A percentile compares a stretch with the other conserved stretches of the same genome.
phyloP scores from a whole-genome alignment of 1,140 invertebrate genomes.

The Reticulitermes speratus region DNA sequence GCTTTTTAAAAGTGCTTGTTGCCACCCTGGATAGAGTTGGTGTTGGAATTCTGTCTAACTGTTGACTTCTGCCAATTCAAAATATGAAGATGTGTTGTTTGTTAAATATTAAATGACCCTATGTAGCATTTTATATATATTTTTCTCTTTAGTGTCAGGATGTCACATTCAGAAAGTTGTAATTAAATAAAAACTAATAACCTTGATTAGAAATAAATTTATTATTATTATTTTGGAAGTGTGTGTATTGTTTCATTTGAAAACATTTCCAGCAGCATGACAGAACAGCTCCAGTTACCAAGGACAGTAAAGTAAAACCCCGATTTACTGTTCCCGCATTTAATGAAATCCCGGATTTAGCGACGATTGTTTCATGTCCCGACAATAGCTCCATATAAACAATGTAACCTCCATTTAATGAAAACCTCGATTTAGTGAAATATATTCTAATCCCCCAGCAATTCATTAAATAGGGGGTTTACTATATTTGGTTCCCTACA shows the following conservation, averaged over 20 bases:
- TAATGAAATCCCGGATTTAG: no score
- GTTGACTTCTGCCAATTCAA: conserved; percentile 23
- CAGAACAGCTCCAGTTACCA: no score
- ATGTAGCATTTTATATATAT: conserved; percentile 25
- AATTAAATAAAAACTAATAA: conserved; percentile 20
- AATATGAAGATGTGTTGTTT: conserved; percentile 15
- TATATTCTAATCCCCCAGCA: no score
- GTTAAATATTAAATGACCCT: background rate
- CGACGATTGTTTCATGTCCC: no score
- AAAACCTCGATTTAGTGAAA: no score
- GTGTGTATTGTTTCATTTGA: background rate
- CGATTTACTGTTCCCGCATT: no score
- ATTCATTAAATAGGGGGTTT: no score
- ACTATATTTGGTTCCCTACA: no score
- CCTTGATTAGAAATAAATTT: conserved; percentile 28
- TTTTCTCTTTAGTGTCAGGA: conserved; percentile 27
- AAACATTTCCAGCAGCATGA: no score
- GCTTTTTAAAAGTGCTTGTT: conserved; percentile 15
- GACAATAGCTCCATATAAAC: no score
- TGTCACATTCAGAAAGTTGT: background rate
- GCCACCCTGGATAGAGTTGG: conserved; percentile 12
- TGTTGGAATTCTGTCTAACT: conserved; percentile 1
- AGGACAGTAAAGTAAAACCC: no score
- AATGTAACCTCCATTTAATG: no score
- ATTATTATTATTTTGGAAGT: conserved; percentile 26